A percentile compares a stretch with the other conserved stretches of the same genome.
phyloP scores from a whole-genome alignment of 2,888 invertebrate genomes.

The Sialis fuliginosa region DNA sequence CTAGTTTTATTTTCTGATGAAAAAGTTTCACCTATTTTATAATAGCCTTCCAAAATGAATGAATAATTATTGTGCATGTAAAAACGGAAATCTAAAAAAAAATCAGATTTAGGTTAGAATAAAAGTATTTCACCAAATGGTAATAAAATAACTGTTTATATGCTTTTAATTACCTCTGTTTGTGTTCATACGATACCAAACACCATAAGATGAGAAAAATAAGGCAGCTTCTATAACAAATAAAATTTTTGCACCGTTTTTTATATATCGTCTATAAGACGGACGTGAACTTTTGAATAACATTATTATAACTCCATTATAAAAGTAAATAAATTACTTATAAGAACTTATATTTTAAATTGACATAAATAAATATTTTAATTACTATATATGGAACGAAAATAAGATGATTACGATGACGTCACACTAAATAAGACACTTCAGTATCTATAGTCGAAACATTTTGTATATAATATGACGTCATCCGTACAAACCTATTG shows the following conservation, averaged over 20 bases:
- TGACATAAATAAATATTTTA: too few relatives aligned
- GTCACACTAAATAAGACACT: too few relatives aligned
- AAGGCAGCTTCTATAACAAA: conserved; percentile 39
- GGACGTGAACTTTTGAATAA: conserved; percentile 43
- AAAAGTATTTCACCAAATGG: too few relatives aligned
- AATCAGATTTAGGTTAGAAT: background rate
- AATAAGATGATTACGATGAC: too few relatives aligned
- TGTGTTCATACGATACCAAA: conserved; percentile 51
- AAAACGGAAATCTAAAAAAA: conserved; percentile 46
- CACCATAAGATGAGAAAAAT: conserved; percentile 39
- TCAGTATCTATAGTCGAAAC: too few relatives aligned
- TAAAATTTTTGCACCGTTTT: conserved; percentile 33
- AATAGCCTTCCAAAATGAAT: conserved; percentile 46
- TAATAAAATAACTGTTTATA: background rate
- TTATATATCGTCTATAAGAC: conserved; percentile 30
- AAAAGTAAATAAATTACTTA: too few relatives aligned
- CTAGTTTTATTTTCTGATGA: conserved; percentile 29
- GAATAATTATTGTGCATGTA: conserved; percentile 49
- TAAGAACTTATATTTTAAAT: too few relatives aligned
- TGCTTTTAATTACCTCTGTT: conserved; percentile 40
- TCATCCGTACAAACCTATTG: too few relatives aligned
- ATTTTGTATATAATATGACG: too few relatives aligned
- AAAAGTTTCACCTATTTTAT: conserved; percentile 45
- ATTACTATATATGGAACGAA: too few relatives aligned
- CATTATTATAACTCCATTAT: conserved; percentile 28